A percentile compares a stretch with the other conserved stretches of the same genome.
These are phyloP conservation scores for Riptortus pedestris DNA, from an alignment of 1,140 invertebrate genomes.

Conservation along the genomic window DNA sequence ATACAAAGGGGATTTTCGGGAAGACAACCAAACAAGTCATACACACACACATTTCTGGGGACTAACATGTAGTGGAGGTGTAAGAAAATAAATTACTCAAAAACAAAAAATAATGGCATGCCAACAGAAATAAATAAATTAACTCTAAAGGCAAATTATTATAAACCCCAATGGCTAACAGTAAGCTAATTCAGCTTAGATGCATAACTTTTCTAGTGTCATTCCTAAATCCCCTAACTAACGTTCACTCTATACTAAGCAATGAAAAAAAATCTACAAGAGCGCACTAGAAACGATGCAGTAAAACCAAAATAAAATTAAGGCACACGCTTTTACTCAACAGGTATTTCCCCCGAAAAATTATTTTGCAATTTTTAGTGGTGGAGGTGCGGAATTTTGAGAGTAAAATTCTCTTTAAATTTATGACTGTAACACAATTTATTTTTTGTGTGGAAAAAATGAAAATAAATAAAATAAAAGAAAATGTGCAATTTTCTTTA, in stretches of 20 bases:
- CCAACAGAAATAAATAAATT: background rate
- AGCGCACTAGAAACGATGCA: constrained; percentile 5
- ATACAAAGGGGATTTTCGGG: background rate
- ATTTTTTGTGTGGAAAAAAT: background rate
- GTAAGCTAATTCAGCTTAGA: constrained; percentile 1
- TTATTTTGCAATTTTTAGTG: background rate
- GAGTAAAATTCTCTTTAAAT: background rate
- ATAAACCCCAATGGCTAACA: constrained; percentile 4
- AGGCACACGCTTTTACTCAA: no score
- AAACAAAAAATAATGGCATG: constrained; percentile 10
- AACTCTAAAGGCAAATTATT: background rate
- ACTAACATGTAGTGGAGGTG: background rate
- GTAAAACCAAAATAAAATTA: background rate
- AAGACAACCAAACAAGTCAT: background rate
- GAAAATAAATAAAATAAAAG: constrained; percentile 15
- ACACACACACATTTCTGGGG: background rate
- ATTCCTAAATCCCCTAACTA: background rate
- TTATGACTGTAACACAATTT: constrained; percentile 14
- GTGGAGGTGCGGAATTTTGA: constrained; percentile 4
- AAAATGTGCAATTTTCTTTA: constrained; percentile 18
- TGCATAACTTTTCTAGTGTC: constrained; percentile 23
- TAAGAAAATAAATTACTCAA: background rate
- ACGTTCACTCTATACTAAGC: constrained; percentile 4
- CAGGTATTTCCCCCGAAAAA: no score
- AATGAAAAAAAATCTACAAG: constrained; percentile 14